Conservation (phyloP, 2,113 vertebrate genomes). For the Sminthopsis crassicaudata region DNA sequence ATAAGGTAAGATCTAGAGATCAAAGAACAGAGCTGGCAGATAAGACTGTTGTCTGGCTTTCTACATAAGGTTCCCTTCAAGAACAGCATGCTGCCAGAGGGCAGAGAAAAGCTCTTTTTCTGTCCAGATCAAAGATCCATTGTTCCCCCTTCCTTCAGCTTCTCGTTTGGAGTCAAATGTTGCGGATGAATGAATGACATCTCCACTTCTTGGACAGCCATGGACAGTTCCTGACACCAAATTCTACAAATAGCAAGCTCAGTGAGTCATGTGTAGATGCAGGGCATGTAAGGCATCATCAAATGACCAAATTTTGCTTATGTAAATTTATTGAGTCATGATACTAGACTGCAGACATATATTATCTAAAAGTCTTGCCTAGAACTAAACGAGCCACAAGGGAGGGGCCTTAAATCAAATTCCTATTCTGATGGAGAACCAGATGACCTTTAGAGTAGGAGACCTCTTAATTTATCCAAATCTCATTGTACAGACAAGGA, state of each 20-base stretch:
- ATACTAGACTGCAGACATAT: conserved; percentile 26
- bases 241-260: background rate
- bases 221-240: fast-evolving
- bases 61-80: background rate
- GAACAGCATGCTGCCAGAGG: background rate
- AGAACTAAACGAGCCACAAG: conserved; percentile 4
- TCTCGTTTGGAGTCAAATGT: background rate
- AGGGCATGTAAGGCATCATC: background rate
- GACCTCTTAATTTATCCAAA: background rate
- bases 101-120: background rate
- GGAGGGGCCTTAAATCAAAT: background rate
- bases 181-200: background rate
- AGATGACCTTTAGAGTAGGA: background rate
- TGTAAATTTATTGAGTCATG: background rate
- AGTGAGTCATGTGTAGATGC: background rate
- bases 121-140: background rate
- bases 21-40: background rate
- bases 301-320: conserved; percentile 3
- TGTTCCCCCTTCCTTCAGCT: background rate
- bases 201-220: background rate
- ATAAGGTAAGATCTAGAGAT: background rate
- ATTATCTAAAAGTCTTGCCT: background rate
- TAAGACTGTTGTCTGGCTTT: background rate
- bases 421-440: background rate
- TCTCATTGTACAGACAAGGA: background rate